Evolutionary conservation across 2,888 invertebrate genomes (phyloP).

Genomic region (Tenthredo mesomela): DNA sequence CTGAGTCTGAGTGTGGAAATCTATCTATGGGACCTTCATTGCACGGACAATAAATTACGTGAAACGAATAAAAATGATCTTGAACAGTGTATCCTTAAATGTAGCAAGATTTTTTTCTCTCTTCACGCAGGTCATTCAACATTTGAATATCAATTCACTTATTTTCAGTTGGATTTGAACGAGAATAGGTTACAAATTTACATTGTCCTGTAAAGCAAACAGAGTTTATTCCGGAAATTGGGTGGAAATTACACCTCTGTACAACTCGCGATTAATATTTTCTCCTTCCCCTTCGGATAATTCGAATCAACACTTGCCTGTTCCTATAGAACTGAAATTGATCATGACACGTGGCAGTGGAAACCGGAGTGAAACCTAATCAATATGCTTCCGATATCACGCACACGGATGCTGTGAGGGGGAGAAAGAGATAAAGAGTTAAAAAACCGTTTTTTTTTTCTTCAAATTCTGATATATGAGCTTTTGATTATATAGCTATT

Average conservation of each 20-base stretch:
- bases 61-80: conserved; percentile 19
- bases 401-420: neutral
- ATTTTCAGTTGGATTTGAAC: neutral
- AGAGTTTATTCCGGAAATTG: neutral
- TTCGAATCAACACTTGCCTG: neutral
- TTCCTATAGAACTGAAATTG: neutral
- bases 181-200: neutral
- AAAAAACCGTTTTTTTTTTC: neutral
- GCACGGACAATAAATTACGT: neutral
- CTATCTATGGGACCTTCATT: neutral
- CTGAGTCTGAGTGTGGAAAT: neutral
- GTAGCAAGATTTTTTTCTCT: neutral
- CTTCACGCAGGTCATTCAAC: neutral
- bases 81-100: neutral
- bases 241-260: neutral
- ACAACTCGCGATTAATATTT: neutral
- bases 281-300: neutral
- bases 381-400: neutral
- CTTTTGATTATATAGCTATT: neutral
- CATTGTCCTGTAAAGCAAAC: neutral
- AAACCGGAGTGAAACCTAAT: neutral
- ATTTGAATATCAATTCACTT: neutral
- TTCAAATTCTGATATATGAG: neutral
- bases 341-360: neutral
- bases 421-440: neutral